phyloP scores from a whole-genome alignment of 2,888 invertebrate species.

The Caenorhabditis sulstoni region DNA sequence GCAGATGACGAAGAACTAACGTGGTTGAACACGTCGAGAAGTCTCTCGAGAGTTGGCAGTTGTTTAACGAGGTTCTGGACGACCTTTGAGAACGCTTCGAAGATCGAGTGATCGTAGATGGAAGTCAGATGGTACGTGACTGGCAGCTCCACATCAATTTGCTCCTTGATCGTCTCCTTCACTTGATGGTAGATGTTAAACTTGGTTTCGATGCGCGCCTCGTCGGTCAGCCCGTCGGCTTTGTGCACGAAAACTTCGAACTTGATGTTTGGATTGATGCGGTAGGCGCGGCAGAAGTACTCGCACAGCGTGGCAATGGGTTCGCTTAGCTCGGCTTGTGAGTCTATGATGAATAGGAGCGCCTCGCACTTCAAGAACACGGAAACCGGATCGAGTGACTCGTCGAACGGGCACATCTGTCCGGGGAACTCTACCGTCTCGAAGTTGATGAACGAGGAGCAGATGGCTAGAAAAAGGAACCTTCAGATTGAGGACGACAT shows the following conservation, averaged over 20 bases:
- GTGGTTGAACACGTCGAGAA: slow-evolving; percentile 96
- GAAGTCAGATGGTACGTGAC: slow-evolving; percentile 89
- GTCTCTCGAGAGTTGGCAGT: slow-evolving; percentile 94
- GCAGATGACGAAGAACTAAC: not conserved
- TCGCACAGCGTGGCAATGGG: slow-evolving; percentile 93
- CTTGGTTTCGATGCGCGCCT: slow-evolving; percentile 99
- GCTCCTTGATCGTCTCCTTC: slow-evolving; percentile 83
- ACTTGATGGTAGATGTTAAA: slow-evolving; percentile 92
- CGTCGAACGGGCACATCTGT: slow-evolving; percentile 85
- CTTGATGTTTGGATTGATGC: slow-evolving; percentile 94
- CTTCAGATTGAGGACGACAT: not conserved
- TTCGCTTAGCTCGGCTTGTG: slow-evolving; percentile 95
- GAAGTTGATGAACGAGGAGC: slow-evolving; percentile 97
- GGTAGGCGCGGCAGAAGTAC: slow-evolving; percentile 93
- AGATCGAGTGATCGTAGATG: slow-evolving; percentile 99
- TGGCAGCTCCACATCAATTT: slow-evolving; percentile 85
- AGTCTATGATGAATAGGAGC: slow-evolving; percentile 98
- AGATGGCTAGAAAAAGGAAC: slow-evolving; percentile 86
- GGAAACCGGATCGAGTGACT: slow-evolving; percentile 37
- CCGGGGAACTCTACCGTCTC: slow-evolving; percentile 99
- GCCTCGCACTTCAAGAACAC: slow-evolving; percentile 84
- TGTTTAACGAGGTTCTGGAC: slow-evolving; percentile 99
- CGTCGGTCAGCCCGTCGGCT: slow-evolving; percentile 98
- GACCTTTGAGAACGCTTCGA: slow-evolving; percentile 87
- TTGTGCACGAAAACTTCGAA: slow-evolving; percentile 96